These are phyloP conservation scores for Jaculus jaculus DNA, from an alignment of 2,113 vertebrate species.

Conservation along the genomic window DNA sequence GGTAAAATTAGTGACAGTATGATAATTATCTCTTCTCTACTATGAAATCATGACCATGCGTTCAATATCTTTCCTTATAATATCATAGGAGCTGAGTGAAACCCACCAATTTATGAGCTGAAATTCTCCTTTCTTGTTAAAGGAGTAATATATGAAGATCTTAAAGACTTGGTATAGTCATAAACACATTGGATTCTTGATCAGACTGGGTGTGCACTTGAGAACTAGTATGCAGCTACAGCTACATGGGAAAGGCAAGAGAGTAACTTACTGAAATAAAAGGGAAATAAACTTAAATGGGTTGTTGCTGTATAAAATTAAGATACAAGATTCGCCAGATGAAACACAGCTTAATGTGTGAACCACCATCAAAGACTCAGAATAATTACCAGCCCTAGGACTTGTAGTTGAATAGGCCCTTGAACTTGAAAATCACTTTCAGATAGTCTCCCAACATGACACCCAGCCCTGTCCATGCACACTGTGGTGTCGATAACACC, in stretches of 20 bases:
- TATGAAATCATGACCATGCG: not conserved
- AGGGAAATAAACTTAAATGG: constrained; percentile 18
- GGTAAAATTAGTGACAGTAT: not conserved
- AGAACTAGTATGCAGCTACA: not conserved
- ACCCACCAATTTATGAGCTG: not conserved
- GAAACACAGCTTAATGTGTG: not conserved
- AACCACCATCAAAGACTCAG: not conserved
- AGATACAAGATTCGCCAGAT: not conserved
- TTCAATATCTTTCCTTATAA: constrained; percentile 36
- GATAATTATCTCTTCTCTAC: not conserved
- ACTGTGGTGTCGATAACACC: not conserved
- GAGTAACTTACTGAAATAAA: not conserved
- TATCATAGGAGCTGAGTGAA: not conserved
- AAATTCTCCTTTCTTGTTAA: not conserved
- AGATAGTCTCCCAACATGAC: not conserved
- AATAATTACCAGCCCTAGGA: not conserved
- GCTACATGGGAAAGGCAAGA: not conserved
- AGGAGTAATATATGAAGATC: not conserved
- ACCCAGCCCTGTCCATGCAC: not conserved
- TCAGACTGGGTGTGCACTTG: not conserved
- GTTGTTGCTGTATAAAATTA: not conserved
- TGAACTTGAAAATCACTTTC: constrained; percentile 37
- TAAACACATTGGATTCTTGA: constrained; percentile 13
- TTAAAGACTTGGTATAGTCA: not conserved
- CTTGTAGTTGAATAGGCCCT: not conserved